A percentile compares a stretch with the other conserved stretches of the same genome.
Conservation (phyloP, 2,797 vertebrate species). For the Pachyuromys duprasi region DNA sequence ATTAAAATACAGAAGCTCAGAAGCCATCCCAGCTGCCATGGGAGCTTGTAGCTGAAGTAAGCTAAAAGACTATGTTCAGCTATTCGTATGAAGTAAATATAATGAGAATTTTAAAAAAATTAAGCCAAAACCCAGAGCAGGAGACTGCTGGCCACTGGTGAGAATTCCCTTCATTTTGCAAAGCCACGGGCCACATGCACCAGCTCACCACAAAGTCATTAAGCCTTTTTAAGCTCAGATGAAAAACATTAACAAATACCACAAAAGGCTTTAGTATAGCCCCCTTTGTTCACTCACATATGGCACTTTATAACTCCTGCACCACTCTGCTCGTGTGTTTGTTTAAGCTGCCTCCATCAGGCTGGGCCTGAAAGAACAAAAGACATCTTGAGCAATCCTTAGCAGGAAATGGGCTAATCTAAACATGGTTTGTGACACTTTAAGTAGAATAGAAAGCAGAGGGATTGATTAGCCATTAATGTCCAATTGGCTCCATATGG, state of each 20-base stretch:
- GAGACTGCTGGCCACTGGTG: slow-evolving; percentile 90
- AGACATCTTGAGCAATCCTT: slow-evolving; percentile 91
- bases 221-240: slow-evolving; percentile 95
- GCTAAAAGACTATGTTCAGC: slow-evolving; percentile 83
- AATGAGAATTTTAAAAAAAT: slow-evolving; percentile 75
- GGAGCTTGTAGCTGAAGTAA: slow-evolving; percentile 77
- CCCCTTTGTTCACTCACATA: slow-evolving; percentile 95
- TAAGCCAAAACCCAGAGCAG: slow-evolving; percentile 85
- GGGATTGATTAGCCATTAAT: slow-evolving; percentile 91
- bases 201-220: slow-evolving; percentile 94
- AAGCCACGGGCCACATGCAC: slow-evolving; percentile 94
- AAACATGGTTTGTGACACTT: slow-evolving; percentile 93
- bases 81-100: slow-evolving; percentile 86
- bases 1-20: slow-evolving; percentile 60
- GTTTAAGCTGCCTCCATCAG: slow-evolving; percentile 92
- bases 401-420: slow-evolving; percentile 93
- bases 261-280: slow-evolving; percentile 92
- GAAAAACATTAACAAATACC: slow-evolving; percentile 96
- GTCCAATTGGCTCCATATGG: slow-evolving; percentile 91
- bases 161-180: slow-evolving; percentile 94
- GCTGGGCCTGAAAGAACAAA: slow-evolving; percentile 91
- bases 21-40: slow-evolving; percentile 55
- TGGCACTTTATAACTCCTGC: slow-evolving; percentile 91
- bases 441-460: slow-evolving; percentile 91
- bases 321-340: slow-evolving; percentile 90